Evolutionary conservation across 2,113 vertebrate species (phyloP).

Genomic region (Bettongia penicillata): DNA sequence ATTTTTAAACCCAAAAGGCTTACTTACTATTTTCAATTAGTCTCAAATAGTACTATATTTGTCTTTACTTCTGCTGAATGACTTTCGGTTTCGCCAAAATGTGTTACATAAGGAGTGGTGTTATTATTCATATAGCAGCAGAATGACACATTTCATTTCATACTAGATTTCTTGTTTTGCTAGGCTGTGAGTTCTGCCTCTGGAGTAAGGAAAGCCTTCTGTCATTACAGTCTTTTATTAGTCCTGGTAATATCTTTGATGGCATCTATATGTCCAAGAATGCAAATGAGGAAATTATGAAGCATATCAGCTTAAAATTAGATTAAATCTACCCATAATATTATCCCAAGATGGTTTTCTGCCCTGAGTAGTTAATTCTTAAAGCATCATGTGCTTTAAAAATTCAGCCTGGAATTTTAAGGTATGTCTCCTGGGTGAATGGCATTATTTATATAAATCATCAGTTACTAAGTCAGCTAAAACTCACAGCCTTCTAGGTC

Average conservation of each 20-base stretch:
- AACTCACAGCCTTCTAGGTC: neutral
- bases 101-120: slow-evolving; percentile 3
- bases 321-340: slow-evolving; percentile 26
- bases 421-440: neutral
- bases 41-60: neutral
- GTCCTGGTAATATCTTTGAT: neutral
- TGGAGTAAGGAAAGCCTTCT: neutral
- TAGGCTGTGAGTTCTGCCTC: neutral
- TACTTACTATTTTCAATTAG: slow-evolving; percentile 4
- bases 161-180: neutral
- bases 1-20: slow-evolving; percentile 29
- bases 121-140: neutral
- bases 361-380: neutral
- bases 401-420: neutral
- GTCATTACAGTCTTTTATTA: neutral
- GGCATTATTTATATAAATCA: neutral
- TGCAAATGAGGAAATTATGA: neutral
- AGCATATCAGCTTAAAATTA: neutral
- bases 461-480: neutral
- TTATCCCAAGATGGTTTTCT: neutral
- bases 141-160: neutral
- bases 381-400: neutral
- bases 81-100: neutral
- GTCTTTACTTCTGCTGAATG: no score
- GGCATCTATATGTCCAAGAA: neutral